These are phyloP conservation scores for Tyto alba DNA, from an alignment of 2,113 vertebrate genomes.

Conservation along the genomic window DNA sequence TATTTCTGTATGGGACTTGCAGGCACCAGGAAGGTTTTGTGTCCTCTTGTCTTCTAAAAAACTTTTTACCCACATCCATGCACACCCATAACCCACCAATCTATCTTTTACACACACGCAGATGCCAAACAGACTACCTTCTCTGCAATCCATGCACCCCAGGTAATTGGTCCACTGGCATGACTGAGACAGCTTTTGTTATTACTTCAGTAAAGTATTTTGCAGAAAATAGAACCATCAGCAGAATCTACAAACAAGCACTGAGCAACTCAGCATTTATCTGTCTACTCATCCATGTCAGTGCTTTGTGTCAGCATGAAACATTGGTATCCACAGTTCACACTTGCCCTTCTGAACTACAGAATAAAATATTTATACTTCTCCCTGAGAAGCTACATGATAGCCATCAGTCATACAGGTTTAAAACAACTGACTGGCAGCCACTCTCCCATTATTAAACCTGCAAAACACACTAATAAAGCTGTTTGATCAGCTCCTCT, in stretches of 20 bases:
- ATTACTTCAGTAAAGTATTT: conserved; percentile 30
- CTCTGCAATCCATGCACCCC: rapidly evolving
- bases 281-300: conserved; percentile 53
- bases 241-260: conserved; percentile 50
- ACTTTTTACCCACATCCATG: not conserved
- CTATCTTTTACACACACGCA: not conserved
- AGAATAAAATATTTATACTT: conserved; percentile 38
- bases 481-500: not conserved
- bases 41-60: not conserved
- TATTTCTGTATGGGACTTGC: not conserved
- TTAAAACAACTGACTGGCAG: conserved; percentile 26
- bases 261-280: conserved; percentile 42
- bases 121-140: not conserved
- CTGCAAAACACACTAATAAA: not conserved
- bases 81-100: not conserved
- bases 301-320: conserved; percentile 38
- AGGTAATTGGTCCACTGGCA: not conserved
- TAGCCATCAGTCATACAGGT: conserved; percentile 30
- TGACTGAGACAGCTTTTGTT: not conserved
- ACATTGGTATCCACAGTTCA: conserved; percentile 27
- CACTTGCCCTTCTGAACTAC: conserved; percentile 38
- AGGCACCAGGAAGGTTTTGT: not conserved
- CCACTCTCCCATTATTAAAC: not conserved
- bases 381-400: conserved; percentile 15
- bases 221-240: conserved; percentile 47